These are phyloP conservation scores for Lutjanus campechanus DNA, from an alignment of 2,797 vertebrate species.

Conservation along the genomic window DNA sequence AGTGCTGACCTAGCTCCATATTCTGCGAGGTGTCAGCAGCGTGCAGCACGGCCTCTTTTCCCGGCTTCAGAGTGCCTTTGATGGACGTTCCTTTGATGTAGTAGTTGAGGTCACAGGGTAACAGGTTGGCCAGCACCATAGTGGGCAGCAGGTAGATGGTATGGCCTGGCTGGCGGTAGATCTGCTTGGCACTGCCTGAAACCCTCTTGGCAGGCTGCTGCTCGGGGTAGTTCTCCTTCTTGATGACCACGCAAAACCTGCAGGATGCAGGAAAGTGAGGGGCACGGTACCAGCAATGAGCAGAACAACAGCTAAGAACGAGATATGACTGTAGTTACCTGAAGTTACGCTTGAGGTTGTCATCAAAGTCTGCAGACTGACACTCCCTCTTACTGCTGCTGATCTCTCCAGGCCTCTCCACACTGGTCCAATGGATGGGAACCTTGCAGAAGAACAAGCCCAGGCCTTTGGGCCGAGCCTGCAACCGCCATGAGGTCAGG, in stretches of 20 bases:
- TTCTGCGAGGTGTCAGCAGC: slow-evolving; percentile 96
- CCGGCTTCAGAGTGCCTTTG: slow-evolving; percentile 91
- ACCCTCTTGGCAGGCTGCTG: slow-evolving; percentile 93
- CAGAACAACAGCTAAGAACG: background rate
- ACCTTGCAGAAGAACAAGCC: slow-evolving; percentile 96
- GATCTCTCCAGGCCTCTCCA: slow-evolving; percentile 91
- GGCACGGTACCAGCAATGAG: background rate
- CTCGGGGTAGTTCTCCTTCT: slow-evolving; percentile 97
- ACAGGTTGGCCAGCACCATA: slow-evolving; percentile 93
- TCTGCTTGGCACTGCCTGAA: slow-evolving; percentile 91
- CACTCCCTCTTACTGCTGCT: slow-evolving; percentile 96
- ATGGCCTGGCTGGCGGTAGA: slow-evolving; percentile 97
- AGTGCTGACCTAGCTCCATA: slow-evolving; percentile 92
- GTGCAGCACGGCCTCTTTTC: slow-evolving; percentile 93
- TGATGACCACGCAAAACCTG: slow-evolving; percentile 97
- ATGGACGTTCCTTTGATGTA: slow-evolving; percentile 94
- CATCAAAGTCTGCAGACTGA: slow-evolving; percentile 93
- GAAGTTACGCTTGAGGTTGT: slow-evolving; percentile 89
- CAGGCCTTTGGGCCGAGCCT: slow-evolving; percentile 94
- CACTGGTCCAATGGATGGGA: slow-evolving; percentile 96
- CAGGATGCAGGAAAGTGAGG: background rate
- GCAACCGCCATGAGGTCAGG: slow-evolving; percentile 96
- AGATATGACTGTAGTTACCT: slow-evolving; percentile 81
- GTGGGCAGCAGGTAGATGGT: slow-evolving; percentile 95
- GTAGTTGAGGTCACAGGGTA: slow-evolving; percentile 95